Evolutionary conservation across 2,888 invertebrate species (phyloP).

Genomic region (Diarsia dahlii): DNA sequence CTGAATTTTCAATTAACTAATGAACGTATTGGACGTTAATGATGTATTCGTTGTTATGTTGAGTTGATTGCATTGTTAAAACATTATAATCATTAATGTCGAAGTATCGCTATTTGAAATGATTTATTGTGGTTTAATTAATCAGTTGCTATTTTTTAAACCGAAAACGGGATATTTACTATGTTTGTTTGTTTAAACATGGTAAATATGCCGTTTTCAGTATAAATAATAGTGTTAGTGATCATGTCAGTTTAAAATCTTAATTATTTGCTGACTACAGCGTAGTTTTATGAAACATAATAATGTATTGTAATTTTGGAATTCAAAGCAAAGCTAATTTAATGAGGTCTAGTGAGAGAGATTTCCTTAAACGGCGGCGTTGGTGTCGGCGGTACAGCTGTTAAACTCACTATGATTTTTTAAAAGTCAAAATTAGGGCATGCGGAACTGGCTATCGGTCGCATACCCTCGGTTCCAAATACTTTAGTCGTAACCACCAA

Average conservation of each 20-base stretch:
- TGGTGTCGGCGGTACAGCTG: too few species aligned
- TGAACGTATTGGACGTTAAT: background rate
- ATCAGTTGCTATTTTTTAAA: too few species aligned
- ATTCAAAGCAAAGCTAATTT: background rate
- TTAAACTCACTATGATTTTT: background rate
- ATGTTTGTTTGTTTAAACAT: too few species aligned
- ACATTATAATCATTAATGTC: background rate
- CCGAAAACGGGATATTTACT: too few species aligned
- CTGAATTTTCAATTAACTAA: constrained; percentile 19
- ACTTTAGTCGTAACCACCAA: too few species aligned
- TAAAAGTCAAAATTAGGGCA: background rate
- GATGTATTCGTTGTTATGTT: background rate
- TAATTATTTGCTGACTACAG: background rate
- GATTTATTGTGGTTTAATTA: background rate
- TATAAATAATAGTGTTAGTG: too few species aligned
- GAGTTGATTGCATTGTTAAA: background rate
- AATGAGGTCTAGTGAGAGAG: background rate
- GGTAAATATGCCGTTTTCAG: too few species aligned
- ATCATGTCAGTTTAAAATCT: too few species aligned
- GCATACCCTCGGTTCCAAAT: too few species aligned
- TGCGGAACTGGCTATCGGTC: too few species aligned
- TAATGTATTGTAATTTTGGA: background rate
- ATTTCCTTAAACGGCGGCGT: too few species aligned
- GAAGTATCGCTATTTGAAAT: background rate
- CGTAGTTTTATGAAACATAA: background rate